These are phyloP conservation scores for Myopa testacea DNA, from an alignment of 2,888 invertebrate species.

Conservation along the genomic window DNA sequence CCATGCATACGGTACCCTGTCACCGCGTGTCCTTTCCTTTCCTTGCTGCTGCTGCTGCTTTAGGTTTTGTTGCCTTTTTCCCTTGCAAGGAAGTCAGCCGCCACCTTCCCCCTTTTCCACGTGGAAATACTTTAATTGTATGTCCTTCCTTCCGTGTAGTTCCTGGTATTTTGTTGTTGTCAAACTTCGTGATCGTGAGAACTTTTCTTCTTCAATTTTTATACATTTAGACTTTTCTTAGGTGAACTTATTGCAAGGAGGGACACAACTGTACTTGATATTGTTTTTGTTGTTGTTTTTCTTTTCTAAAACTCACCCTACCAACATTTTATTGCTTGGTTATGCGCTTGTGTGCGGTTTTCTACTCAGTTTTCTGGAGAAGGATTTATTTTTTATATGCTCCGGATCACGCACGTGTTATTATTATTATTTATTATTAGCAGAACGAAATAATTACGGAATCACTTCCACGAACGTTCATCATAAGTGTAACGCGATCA, in stretches of 20 bases:
- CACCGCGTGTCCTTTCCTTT: constrained; percentile 29
- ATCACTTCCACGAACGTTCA: no score
- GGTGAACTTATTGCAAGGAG: not conserved
- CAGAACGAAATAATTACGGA: no score
- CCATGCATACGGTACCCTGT: constrained; percentile 52
- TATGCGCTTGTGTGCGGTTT: constrained; percentile 8
- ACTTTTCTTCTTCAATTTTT: constrained; percentile 18
- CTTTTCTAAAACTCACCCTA: not conserved
- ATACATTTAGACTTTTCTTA: constrained; percentile 24
- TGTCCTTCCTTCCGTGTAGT: constrained; percentile 19
- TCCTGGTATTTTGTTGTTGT: constrained; percentile 25
- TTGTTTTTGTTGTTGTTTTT: not conserved
- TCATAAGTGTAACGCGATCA: no score
- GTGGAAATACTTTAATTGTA: constrained; percentile 52
- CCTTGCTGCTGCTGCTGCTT: constrained; percentile 4
- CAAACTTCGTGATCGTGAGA: constrained; percentile 31
- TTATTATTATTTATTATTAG: no score
- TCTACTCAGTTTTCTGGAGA: not conserved
- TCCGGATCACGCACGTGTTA: no score
- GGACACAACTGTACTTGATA: constrained; percentile 29
- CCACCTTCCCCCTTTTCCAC: constrained; percentile 64
- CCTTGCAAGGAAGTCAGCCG: constrained; percentile 37
- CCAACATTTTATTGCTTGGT: no score
- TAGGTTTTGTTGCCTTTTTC: constrained; percentile 23
- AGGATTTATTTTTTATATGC: not conserved